phyloP scores from a whole-genome alignment of 2,888 invertebrate species.

The Liposcelis brunnea region DNA sequence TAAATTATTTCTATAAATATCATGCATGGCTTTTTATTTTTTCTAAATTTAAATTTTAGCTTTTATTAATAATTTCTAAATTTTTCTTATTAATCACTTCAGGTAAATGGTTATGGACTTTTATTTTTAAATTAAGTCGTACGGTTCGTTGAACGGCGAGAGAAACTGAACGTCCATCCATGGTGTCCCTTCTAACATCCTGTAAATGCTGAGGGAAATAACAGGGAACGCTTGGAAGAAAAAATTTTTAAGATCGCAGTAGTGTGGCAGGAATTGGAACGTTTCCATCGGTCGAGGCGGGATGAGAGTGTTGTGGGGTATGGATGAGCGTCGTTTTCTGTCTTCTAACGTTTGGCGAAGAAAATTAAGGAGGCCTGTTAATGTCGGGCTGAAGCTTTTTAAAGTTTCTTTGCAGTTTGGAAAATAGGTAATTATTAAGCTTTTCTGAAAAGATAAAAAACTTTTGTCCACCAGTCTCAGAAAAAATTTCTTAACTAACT shows the following conservation, averaged over 20 bases:
- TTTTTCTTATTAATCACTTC: too few species aligned
- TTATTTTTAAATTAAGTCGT: neutral
- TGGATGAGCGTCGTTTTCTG: conserved; percentile 9
- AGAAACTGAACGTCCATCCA: conserved; percentile 24
- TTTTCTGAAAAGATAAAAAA: conserved; percentile 9
- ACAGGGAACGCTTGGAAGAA: conserved; percentile 24
- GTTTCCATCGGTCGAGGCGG: too few species aligned
- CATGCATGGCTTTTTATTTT: too few species aligned
- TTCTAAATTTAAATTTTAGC: too few species aligned
- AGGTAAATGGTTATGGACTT: conserved; percentile 8
- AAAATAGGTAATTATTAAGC: neutral
- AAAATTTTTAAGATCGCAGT: conserved; percentile 18
- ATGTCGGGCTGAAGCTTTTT: too few species aligned
- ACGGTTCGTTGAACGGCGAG: conserved; percentile 15
- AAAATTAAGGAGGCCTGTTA: too few species aligned
- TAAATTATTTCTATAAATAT: too few species aligned
- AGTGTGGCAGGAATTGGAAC: conserved; percentile 7
- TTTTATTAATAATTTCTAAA: too few species aligned
- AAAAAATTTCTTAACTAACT: neutral
- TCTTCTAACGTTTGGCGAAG: too few species aligned
- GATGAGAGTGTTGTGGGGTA: neutral
- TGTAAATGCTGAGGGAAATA: conserved; percentile 24
- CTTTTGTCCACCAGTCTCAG: neutral
- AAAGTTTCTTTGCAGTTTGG: too few species aligned
- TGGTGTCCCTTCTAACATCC: conserved; percentile 24